Evolutionary conservation across 2,797 vertebrate species (phyloP), one percentile per base, ranked within the genome.

Genomic region (Mus caroli): DNA sequence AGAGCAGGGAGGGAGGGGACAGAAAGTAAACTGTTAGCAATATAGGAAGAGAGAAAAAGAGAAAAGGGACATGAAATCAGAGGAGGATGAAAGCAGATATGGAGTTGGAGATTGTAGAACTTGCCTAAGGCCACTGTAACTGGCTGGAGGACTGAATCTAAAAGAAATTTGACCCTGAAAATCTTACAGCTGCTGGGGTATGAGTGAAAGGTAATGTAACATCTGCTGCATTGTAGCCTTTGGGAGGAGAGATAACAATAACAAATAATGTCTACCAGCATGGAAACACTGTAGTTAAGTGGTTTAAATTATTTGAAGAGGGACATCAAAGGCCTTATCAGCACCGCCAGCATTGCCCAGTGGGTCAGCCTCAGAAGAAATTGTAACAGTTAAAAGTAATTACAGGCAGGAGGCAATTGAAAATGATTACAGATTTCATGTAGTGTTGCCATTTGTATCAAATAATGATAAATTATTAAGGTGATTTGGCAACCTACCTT

Each of bases 261-360:
- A 88, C 67, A 94, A 79, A 26, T 84, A 62, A 22, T 79, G 89
- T 75, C 88, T 73, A 52, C 37, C 73, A 60, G 71, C 19, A 4
- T 88, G 93, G 83, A 91, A 89, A 92, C 90, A 46, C 75, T 84
- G 88, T 94, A 92, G 77, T 40, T 92, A 92, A 92, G 60, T 71
- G 79, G 89, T 91, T 94, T 96, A 82, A 60, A 46, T 83, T 90
- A 83, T 62, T 12, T 31, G 52, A 34, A 82, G 20, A 69, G 31
- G 43, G n/a, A 88, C 54, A 90, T 96, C 84, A 83, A 93, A 96
- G 95, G 43, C 64, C n/a, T 96, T 96, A 96, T 94, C 93, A 24
- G 60, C 22, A 87, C 54, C 31, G 11, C 43, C 11, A 40, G 24
- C 40, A 40, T 60, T 60, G 80, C 46, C 10, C 54, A 43, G 52